Percentiles rank a stretch among this genome's conserved stretches.
Evolutionary conservation across 2,888 invertebrate genomes (phyloP).

Genomic region (Hirtodrosophila histrioides): DNA sequence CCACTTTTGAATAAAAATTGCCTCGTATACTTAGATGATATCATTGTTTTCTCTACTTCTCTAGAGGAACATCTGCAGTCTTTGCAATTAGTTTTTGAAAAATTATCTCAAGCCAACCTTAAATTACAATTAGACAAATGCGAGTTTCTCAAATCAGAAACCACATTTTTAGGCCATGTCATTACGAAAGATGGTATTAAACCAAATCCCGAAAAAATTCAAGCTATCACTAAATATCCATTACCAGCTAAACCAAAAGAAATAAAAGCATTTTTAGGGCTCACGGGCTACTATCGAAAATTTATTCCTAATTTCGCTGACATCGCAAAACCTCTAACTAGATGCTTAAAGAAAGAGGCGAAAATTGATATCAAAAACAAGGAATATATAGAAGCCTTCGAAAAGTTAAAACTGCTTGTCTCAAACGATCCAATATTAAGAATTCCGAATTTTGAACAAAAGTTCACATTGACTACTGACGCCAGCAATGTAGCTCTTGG

Average conservation of each 20-base stretch:
- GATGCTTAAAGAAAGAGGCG: constrained; percentile 2
- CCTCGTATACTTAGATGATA: not conserved
- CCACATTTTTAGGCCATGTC: constrained; percentile 8
- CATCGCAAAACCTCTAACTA: constrained; percentile 11
- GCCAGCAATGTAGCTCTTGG: constrained; percentile 4
- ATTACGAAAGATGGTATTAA: constrained; percentile 6
- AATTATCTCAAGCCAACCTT: constrained; percentile 12
- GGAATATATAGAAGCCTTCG: constrained; percentile 4
- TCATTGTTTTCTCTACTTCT: constrained; percentile 12
- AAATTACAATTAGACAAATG: constrained; percentile 13
- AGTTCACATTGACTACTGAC: constrained; percentile 9
- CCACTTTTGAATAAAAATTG: too few relatives aligned
- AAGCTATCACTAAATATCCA: constrained; percentile 3
- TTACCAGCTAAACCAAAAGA: constrained; percentile 5
- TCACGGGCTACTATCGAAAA: constrained; percentile 3
- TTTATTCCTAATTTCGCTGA: constrained; percentile 3
- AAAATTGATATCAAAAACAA: constrained; percentile 1
- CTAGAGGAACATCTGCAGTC: constrained; percentile 16
- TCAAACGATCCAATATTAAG: constrained; percentile 12
- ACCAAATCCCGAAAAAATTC: constrained; percentile 11
- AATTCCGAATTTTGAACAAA: constrained; percentile 8
- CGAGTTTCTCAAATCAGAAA: constrained; percentile 4
- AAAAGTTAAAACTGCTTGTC: constrained; percentile 12
- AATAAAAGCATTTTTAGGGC: constrained; percentile 5
- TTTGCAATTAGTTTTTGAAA: constrained; percentile 11